phyloP scores from a whole-genome alignment of 2,888 invertebrate genomes.

The Thera obeliscata region DNA sequence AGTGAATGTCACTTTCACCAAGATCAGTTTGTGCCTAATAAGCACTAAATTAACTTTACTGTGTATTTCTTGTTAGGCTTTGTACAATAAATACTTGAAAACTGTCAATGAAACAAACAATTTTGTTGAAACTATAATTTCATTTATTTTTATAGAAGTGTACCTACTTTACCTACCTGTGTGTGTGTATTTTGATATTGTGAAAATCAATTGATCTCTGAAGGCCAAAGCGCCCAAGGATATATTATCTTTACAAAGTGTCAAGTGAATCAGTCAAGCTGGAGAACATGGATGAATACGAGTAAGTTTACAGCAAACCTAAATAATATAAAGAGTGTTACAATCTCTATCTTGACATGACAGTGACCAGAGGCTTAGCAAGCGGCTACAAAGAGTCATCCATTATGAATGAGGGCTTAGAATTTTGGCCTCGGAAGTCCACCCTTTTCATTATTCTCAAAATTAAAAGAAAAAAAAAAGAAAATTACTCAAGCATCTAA shows the following conservation, averaged over 20 bases:
- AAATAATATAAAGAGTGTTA: background rate
- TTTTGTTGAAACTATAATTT: slow-evolving; percentile 3
- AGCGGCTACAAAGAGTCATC: no score
- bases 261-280: slow-evolving; percentile 23
- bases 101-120: no score
- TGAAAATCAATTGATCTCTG: slow-evolving; percentile 1
- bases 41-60: slow-evolving; percentile 41
- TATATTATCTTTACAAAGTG: slow-evolving; percentile 14
- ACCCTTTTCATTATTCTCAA: no score
- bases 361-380: no score
- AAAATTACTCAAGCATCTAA: no score
- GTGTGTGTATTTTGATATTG: slow-evolving; percentile 3
- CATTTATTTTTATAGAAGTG: background rate
- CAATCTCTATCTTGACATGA: no score
- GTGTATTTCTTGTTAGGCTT: slow-evolving; percentile 30
- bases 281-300: slow-evolving; percentile 33
- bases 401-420: no score
- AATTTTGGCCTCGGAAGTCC: no score
- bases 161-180: background rate
- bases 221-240: background rate
- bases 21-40: slow-evolving; percentile 52
- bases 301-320: slow-evolving; percentile 23
- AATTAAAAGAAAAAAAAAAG: no score
- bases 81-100: background rate
- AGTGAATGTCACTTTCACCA: slow-evolving; percentile 80